A percentile compares a stretch with the other conserved stretches of the same genome.
These are phyloP conservation scores for Epinephelus cyanopodus DNA, from an alignment of 2,113 vertebrate species.

Conservation along the genomic window DNA sequence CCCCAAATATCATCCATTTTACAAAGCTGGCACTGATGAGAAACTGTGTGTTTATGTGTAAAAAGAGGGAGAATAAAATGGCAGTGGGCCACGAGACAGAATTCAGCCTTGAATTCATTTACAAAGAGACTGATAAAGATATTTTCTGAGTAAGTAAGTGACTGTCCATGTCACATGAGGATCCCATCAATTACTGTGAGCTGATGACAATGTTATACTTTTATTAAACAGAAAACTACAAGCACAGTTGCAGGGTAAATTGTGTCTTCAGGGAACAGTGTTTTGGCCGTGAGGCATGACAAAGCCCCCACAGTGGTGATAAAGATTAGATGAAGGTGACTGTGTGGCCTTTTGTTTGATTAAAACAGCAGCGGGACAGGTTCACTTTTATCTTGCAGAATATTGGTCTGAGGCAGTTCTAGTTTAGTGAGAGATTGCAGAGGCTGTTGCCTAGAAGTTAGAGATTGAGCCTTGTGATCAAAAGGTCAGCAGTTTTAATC, in stretches of 20 bases:
- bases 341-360: conserved; percentile 51
- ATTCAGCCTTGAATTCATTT: conserved; percentile 35
- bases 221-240: conserved; percentile 61
- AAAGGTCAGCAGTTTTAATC: conserved; percentile 63
- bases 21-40: conserved; percentile 48
- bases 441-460: conserved; percentile 26
- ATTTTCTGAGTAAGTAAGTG: conserved; percentile 33
- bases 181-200: conserved; percentile 52
- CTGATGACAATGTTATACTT: conserved; percentile 61
- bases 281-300: conserved; percentile 42
- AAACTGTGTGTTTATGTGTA: conserved; percentile 38
- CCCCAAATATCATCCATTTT: conserved; percentile 55
- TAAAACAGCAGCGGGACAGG: conserved; percentile 47
- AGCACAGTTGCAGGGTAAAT: conserved; percentile 57
- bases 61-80: conserved; percentile 28
- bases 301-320: conserved; percentile 40
- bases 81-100: conserved; percentile 2
- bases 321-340: conserved; percentile 54
- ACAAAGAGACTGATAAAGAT: conserved; percentile 35
- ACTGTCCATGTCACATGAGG: conserved; percentile 35
- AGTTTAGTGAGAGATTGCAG: conserved; percentile 34
- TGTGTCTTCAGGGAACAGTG: conserved; percentile 49
- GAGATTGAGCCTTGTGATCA: conserved; percentile 22
- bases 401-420: conserved; percentile 19
- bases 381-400: conserved; percentile 39